Base-by-base conservation (phyloP, 1,140 invertebrate genomes). In the Scaptomyza hsui region DNA sequence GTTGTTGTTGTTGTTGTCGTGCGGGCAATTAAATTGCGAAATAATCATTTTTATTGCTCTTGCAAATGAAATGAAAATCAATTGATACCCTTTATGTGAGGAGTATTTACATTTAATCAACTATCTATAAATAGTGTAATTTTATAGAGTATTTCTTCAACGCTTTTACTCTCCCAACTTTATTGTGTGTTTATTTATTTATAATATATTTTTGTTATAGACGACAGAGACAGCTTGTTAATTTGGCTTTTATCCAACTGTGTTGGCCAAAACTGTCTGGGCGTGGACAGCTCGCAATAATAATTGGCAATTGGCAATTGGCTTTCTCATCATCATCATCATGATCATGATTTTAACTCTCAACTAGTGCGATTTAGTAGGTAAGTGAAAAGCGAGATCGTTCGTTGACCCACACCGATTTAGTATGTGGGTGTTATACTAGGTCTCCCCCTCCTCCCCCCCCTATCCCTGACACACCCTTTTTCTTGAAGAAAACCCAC, bases 31-130 rank as follows among this genome's bases (percentile, higher is more conserved):
- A 86, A 85, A 86, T 85, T 80, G 81, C 74, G 73, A 86, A 85
- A 86, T 86, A 81, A 88, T 85, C 79, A 88, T 81, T 80, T 86
- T 85, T 86, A 86, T 77, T 74, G 68, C 52, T n/a, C 24, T 7
- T 16, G 68, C 64, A 75, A 86, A 86, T 76, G 77, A 86, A 88
- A 88, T 78, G 74, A 67, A 86, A 86, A 86, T 81, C 77, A 86
- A 75, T 85, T 81, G 73, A 29, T 29, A 9, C 21, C 3, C n/a
- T 9, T 16, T 48, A 10, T 12, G 9, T 12, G 29, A 4, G 0
- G n/a, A n/a, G n/a, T n/a, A n/a, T n/a, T n/a, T n/a, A n/a, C n/a
- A n/a, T n/a, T n/a, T n/a, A n/a, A n/a, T n/a, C n/a, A n/a, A n/a
- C n/a, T n/a, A n/a, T n/a, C n/a, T n/a, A n/a, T n/a, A n/a, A n/a